Evolutionary conservation across 2,888 invertebrate genomes (phyloP).

Genomic region (Harpalus rubripes): DNA sequence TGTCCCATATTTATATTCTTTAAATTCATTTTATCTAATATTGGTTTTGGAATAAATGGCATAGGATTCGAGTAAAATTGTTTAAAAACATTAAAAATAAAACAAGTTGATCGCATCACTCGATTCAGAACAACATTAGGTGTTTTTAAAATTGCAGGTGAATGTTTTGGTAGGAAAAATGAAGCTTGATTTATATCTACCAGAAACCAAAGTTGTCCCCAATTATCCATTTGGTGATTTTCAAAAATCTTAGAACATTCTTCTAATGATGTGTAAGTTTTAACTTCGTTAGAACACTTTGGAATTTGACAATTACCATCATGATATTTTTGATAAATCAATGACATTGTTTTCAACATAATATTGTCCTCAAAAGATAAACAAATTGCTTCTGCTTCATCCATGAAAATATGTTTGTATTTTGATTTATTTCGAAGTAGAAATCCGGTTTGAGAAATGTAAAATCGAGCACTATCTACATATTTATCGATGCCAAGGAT

Average conservation of each 20-base stretch:
- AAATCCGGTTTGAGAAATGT: conserved; percentile 73
- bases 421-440: conserved; percentile 71
- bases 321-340: conserved; percentile 72
- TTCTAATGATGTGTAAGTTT: conserved; percentile 49
- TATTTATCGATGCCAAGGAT: conserved; percentile 71
- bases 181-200: conserved; percentile 76
- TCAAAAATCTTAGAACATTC: conserved; percentile 68
- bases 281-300: conserved; percentile 68
- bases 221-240: conserved; percentile 69
- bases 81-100: conserved; percentile 74
- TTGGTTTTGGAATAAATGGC: conserved; percentile 70
- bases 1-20: conserved; percentile 73
- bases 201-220: conserved; percentile 76
- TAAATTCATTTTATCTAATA: conserved; percentile 71
- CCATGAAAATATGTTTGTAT: conserved; percentile 76
- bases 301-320: conserved; percentile 71
- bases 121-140: conserved; percentile 73
- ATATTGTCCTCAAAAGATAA: conserved; percentile 73
- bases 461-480: conserved; percentile 74
- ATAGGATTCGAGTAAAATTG: conserved; percentile 74
- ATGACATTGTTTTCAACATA: conserved; percentile 72
- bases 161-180: conserved; percentile 74
- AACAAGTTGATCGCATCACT: conserved; percentile 74
- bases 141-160: conserved; percentile 73
- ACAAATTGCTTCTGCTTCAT: conserved; percentile 75